Base-by-base conservation (phyloP, 2,797 vertebrate species). In the Urocyon cinereoargenteus region DNA sequence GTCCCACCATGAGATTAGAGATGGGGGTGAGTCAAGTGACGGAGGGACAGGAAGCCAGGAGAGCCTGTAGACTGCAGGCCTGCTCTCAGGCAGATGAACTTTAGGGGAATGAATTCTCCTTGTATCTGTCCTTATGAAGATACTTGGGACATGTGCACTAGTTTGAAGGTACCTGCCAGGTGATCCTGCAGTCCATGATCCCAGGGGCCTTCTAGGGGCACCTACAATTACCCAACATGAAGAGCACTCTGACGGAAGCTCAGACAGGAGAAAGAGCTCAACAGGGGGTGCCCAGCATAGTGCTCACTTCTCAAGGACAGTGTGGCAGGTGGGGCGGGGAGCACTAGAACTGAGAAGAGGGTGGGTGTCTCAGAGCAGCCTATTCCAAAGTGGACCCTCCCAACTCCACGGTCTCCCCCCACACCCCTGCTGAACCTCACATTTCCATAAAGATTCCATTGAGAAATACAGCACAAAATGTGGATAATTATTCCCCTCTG, bases 251-350 rank as follows among this genome's bases (percentile, higher is more conserved):
- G 68, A 22, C 15, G 45, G 75, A 5, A 84, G 31, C 19, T 55
- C 18, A 51, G 59, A 62, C 1, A 68, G 19, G 36, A 96, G 18
- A 40, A 22, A 91, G 22, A 79, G 11, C 81, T 66, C 9, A 86
- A 68, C 5, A 72, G 31, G n/a, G 51, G 49, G 28, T 45, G 19
- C 34, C 49, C 70, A 49, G 55, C 0, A 1, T 5, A 86, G 55
- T 7, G 34, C 34, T 75, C 36, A 61, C 28, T 51, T 64, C 16
- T 24, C 22, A 21, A 45, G 18, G 19, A n/a, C n/a, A 77, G 75
- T 12, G 40, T 31, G 14, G 16, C 1, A 0, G n/a, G 28, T 18
- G 7, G 36, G 45, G 10, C 0, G 1, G 12, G 19, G 45, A 53
- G 49, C 16, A 57, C 55, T 40, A 31, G 22, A 81, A 45, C 11